Evolutionary conservation across 2,888 invertebrate genomes (phyloP).

Genomic region (Megaustenia siamemsis): DNA sequence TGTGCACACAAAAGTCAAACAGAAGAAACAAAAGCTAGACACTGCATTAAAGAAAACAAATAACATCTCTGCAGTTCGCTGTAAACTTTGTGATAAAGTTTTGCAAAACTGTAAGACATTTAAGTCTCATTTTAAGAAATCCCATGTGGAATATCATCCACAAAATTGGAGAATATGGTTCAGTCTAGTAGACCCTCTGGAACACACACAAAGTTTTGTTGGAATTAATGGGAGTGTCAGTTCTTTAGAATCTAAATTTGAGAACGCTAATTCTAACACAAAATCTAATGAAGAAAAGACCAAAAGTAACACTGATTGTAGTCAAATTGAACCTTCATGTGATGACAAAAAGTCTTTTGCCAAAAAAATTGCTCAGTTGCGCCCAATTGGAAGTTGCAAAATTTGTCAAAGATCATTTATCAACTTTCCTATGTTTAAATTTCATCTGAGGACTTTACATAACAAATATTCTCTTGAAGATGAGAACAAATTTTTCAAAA

Average conservation of each 20-base stretch:
- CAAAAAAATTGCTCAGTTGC: not conserved
- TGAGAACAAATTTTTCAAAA: not conserved
- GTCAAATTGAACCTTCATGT: no score
- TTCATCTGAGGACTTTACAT: slow-evolving; percentile 14
- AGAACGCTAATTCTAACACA: not conserved
- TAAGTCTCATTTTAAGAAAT: not conserved
- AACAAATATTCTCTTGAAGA: not conserved
- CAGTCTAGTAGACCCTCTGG: no score
- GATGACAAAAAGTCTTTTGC: not conserved
- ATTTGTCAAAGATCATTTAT: not conserved
- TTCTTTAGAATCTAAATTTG: not conserved
- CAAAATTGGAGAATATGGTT: not conserved
- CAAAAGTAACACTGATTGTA: no score
- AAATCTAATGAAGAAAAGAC: not conserved
- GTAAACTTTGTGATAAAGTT: not conserved
- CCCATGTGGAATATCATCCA: not conserved
- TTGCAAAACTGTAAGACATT: not conserved
- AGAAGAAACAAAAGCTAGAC: no score
- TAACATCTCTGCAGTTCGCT: not conserved
- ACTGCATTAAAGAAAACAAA: no score
- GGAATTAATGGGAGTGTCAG: not conserved
- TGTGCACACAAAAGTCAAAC: no score
- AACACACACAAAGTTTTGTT: not conserved
- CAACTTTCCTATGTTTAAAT: not conserved
- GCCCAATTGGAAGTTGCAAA: not conserved